A percentile compares a stretch with the other conserved stretches of the same genome.
Conservation (phyloP, 2,888 invertebrate species). For the Asteroscopus sphinx region DNA sequence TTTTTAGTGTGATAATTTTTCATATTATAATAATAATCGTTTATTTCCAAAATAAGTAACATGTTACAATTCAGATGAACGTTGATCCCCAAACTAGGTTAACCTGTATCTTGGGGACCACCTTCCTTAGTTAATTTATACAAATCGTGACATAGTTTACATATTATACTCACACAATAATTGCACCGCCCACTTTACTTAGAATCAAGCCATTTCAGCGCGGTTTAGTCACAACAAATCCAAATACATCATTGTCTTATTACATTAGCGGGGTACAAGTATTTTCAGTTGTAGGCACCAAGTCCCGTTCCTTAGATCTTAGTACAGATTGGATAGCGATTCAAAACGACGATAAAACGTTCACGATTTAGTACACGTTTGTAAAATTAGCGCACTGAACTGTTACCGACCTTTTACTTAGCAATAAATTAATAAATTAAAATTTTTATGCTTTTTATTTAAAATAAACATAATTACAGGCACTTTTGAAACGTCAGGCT, state of each 20-base stretch:
- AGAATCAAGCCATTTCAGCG: conserved; percentile 15
- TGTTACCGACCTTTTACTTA: conserved; percentile 38
- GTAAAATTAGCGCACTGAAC: conserved; percentile 46
- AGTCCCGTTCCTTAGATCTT: conserved; percentile 53
- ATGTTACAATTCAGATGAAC: no score
- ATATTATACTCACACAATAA: not conserved
- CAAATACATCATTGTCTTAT: conserved; percentile 7
- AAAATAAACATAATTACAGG: no score
- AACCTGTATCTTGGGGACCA: no score
- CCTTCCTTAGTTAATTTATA: no score
- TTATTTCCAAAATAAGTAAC: no score
- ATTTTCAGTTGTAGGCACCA: conserved; percentile 38
- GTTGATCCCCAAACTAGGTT: no score
- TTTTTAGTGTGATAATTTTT: no score
- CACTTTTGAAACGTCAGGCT: no score
- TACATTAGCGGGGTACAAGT: conserved; percentile 18
- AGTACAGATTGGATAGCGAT: conserved; percentile 46
- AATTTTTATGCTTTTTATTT: no score
- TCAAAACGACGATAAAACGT: conserved; percentile 41
- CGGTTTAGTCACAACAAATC: conserved; percentile 12
- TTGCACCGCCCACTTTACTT: not conserved
- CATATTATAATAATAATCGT: no score
- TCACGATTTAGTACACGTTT: conserved; percentile 46
- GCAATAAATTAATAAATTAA: conserved; percentile 56
- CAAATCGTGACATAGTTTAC: no score